These are phyloP conservation scores for Hapalemur alaotrensis DNA, from an alignment of 2,797 vertebrate species.

Conservation along the genomic window DNA sequence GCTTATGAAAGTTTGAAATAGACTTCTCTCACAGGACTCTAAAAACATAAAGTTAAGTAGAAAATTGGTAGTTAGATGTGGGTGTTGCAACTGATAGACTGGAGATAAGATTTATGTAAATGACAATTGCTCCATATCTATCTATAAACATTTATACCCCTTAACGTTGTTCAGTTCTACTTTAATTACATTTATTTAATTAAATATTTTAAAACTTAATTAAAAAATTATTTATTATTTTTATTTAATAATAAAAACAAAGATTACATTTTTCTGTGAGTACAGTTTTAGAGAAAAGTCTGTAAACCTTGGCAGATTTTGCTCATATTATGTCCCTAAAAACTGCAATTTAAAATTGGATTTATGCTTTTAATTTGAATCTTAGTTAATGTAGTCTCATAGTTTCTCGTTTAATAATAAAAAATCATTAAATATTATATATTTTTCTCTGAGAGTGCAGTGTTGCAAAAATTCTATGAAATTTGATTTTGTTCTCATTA, in stretches of 20 bases:
- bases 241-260: background rate
- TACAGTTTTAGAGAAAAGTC: background rate
- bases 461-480: background rate
- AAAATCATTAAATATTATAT: background rate
- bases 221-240: background rate
- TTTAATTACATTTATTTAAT: conserved; percentile 36
- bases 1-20: background rate
- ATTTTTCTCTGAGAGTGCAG: background rate
- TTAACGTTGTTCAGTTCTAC: background rate
- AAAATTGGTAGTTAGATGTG: background rate
- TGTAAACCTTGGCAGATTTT: background rate
- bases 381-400: background rate
- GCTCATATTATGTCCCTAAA: background rate
- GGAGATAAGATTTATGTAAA: background rate
- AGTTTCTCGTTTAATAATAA: conserved; percentile 27
- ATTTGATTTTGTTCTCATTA: background rate
- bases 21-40: background rate
- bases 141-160: background rate
- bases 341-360: conserved; percentile 9
- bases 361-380: conserved; percentile 53
- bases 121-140: background rate
- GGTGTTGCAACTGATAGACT: background rate
- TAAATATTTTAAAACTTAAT: background rate
- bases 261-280: background rate
- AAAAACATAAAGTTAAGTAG: background rate